Evolutionary conservation across 2,113 vertebrate species (phyloP), one percentile per base, ranked within the genome.

Genomic region (Tringa solitaria): DNA sequence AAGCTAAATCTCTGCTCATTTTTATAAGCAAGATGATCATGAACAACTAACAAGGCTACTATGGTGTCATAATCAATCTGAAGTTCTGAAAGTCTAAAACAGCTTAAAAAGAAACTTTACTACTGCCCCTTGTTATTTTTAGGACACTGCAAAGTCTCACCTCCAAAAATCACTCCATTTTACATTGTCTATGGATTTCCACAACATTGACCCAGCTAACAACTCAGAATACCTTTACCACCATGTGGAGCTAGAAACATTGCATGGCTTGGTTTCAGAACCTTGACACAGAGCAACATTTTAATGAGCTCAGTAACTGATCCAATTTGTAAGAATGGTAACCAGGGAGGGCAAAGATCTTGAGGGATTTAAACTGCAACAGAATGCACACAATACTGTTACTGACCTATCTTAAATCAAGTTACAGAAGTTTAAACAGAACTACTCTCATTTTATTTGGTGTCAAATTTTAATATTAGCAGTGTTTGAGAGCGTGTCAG

Each of bases 151-250:
- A 37, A 87, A 61, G 8, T 8, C 89, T 14, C 35, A 46, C 45
- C 37, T 65, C 64, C 21, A 74, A 87, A 28, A 91, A 80, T 60
- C 1, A 14, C 14, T 5, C 6, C 53, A 5, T 35, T 77, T 77
- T 39, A 70, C n/a, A 70, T 8, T 22, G 18, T 16, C n/a, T 79
- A 27, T 6, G 4, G 28, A 75, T 19, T 41, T 76, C 21, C 9
- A 76, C 22, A 19, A 75, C 51, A 22, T 4, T 0, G 0, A 63
- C 26, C 12, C 24, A 53, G 14, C 2, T 73, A 24, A 73, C 32
- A 91, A 59, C 10, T 59, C 17, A 33, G 14, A 87, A 15, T 14
- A 10, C 23, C 65, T 41, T 59, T n/a, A 83, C 6, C 17, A 57
- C 32, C 17, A 45, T 6, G 22, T 6, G 8, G 19, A 75, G 30